A percentile compares a stretch with the other conserved stretches of the same genome.
Conservation (phyloP, 2,888 invertebrate genomes). For the Parelbella ahira region DNA sequence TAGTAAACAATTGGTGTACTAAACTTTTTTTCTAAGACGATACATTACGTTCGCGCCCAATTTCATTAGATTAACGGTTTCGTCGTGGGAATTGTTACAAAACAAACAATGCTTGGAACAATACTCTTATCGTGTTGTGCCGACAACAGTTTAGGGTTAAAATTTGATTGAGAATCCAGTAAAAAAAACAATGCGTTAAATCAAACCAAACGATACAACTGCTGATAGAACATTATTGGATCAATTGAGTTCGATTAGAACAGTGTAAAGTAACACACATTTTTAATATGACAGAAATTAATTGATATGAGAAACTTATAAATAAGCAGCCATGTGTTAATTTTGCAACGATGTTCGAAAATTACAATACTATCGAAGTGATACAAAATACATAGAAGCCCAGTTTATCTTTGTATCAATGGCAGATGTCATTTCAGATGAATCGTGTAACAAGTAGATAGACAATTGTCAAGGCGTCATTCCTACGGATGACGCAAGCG, state of each 20-base stretch:
- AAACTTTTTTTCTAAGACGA: not conserved
- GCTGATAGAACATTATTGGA: too few species aligned
- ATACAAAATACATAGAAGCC: too few species aligned
- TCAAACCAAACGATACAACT: too few species aligned
- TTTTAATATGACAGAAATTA: too few species aligned
- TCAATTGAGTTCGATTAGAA: too few species aligned
- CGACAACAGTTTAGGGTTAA: slow-evolving; percentile 3
- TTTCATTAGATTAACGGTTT: slow-evolving; percentile 9
- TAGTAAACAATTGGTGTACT: not conserved
- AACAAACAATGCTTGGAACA: slow-evolving; percentile 7
- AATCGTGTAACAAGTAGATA: slow-evolving; percentile 1
- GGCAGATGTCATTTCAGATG: slow-evolving; percentile 11
- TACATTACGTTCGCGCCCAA: not conserved
- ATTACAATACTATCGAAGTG: too few species aligned
- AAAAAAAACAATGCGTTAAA: too few species aligned
- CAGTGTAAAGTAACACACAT: too few species aligned
- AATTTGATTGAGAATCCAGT: too few species aligned
- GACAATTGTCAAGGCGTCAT: not conserved
- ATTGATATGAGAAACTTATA: too few species aligned
- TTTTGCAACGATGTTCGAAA: too few species aligned
- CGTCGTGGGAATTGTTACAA: slow-evolving; percentile 3
- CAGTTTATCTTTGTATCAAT: not conserved
- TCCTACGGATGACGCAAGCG: not conserved
- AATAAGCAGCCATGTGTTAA: too few species aligned
- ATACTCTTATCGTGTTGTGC: not conserved